These are phyloP conservation scores for Canis aureus DNA, from an alignment of 2,113 vertebrate species.

Conservation along the genomic window DNA sequence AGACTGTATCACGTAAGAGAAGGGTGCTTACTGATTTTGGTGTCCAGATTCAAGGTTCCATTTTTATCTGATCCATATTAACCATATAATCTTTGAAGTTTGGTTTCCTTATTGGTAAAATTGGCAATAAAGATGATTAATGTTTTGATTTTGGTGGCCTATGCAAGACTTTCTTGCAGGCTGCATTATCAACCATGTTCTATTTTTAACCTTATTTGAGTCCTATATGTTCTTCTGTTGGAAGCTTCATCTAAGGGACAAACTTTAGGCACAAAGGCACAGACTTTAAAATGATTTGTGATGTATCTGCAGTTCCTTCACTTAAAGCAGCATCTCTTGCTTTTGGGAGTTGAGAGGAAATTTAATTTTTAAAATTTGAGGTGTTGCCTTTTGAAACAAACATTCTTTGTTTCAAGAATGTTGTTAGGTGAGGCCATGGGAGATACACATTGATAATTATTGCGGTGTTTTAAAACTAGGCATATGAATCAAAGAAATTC, in stretches of 20 bases:
- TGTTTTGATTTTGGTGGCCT: conserved; percentile 15
- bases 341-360: not conserved
- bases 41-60: not conserved
- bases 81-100: not conserved
- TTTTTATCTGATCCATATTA: conserved; percentile 39
- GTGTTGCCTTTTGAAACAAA: not conserved
- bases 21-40: not conserved
- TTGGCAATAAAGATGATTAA: not conserved
- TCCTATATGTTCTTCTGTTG: not conserved
- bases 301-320: not conserved
- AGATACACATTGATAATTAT: not conserved
- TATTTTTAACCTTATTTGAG: not conserved
- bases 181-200: not conserved
- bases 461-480: not conserved
- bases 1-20: not conserved
- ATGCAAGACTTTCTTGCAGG: not conserved
- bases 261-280: not conserved
- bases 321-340: not conserved
- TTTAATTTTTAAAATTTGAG: not conserved
- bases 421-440: not conserved
- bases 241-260: not conserved
- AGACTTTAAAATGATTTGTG: not conserved
- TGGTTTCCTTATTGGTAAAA: conserved; percentile 24
- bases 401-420: not conserved
- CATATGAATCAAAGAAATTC: not conserved